phyloP scores from a whole-genome alignment of 2,113 vertebrate genomes.

The Pteropus alecto region DNA sequence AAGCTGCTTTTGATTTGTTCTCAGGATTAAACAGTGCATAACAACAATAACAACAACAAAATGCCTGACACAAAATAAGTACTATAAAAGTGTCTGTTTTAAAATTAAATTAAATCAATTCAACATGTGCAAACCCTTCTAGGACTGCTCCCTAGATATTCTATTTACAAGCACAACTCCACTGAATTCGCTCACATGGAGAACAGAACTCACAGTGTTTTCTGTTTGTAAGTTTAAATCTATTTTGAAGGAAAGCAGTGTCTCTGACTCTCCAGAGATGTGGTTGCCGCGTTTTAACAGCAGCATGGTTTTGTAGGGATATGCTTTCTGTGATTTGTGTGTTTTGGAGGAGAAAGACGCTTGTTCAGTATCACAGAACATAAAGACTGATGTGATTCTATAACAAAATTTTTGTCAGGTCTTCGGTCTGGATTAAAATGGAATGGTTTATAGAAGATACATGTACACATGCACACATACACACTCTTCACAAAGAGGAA shows the following conservation, averaged over 20 bases:
- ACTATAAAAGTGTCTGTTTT: background rate
- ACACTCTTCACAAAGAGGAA: background rate
- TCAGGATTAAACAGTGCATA: background rate
- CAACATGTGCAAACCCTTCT: background rate
- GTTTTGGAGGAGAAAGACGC: background rate
- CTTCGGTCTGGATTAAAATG: background rate
- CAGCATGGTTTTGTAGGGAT: background rate
- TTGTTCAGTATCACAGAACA: background rate
- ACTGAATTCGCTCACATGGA: background rate
- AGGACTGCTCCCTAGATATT: background rate
- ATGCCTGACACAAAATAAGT: background rate
- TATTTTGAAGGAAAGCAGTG: background rate
- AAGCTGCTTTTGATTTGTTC: background rate
- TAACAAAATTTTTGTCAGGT: background rate
- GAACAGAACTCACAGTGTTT: background rate
- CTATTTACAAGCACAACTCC: background rate
- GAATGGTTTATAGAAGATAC: background rate
- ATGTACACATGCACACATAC: background rate
- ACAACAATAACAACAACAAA: background rate
- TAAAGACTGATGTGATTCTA: background rate
- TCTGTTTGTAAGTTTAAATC: background rate
- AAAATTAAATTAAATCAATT: background rate
- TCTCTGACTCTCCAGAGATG: background rate
- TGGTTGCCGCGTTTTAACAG: background rate
- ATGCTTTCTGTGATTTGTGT: background rate